Base-by-base conservation (phyloP, 2,888 invertebrate genomes). In the Tribolium freemani region DNA sequence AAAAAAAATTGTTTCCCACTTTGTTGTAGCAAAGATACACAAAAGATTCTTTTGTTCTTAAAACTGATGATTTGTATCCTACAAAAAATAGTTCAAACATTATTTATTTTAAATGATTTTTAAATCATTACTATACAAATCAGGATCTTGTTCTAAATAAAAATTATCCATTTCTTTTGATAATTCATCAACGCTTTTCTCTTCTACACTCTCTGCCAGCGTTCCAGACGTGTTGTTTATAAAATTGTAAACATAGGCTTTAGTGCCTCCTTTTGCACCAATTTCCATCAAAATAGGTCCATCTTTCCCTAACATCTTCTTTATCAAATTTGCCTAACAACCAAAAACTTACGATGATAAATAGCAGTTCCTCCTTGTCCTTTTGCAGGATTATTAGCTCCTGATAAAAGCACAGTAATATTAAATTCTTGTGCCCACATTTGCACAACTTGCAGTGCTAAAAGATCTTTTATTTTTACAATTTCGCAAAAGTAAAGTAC, bases 361-460 rank as follows among this genome's bases (percentile, higher is more conserved):
- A 67, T 31, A 30, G 45, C 67, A 10, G 67, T 48, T 4, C 56
- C 56, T 6, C 57, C 67, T 48, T 56, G 56, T 30, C 57, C 67
- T 21, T 11, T 64, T 21, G 21, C 10, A 3, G 64, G 64, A 64
- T 64, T 53, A 20, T 54, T 64, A 45, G 57, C 56, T 10, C 67
- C 57, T 2, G 67, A 67, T 9, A 57, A 26, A 9, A 67, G 57
- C 5, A 57, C 10, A 5, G 30, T 46, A 0, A 57, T 13, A 8
- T 57, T 31, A 48, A 67, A 67, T 13, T 56, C 67, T 10, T 67
- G 56, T 4, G 67, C 67, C 67, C 67, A 67, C 67, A 67, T 67
- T 21, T 67, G 67, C 8, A 56, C 9, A 11, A 67, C 56, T 26
- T 67, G 67, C 5, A 67, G 10, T 13, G 67, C 67, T 67, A 53